Evolutionary conservation across 2,797 vertebrate species (phyloP), one percentile per base, ranked within the genome.

Genomic region (Tarsius wallacei): DNA sequence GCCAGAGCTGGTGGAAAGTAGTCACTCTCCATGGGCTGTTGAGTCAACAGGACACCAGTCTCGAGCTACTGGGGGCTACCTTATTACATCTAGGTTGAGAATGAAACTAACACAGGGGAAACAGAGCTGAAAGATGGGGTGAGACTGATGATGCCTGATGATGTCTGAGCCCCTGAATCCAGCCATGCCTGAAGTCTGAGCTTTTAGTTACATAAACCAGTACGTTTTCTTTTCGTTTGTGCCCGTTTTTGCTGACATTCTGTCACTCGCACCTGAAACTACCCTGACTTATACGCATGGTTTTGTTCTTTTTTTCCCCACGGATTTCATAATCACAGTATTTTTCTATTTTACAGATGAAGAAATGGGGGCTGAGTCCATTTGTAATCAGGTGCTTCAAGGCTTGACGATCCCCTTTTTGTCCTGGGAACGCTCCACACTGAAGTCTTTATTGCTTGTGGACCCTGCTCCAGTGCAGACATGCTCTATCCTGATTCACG

Each of bases 291-390:
- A 57, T 16, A 74, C 21, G n/a, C 36, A 36, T 2, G 12, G 1
- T 89, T 53, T 31, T n/a, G 81, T 80, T 24, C 8, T 51, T 73
- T 68, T 49, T 76, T 31, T 33, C 73, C 81, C 24, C 36, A 61
- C 17, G 3, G 63, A 57, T 10, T 42, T 42, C 84, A 33, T 14
- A 68, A 51, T 59, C 76, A 24, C 5, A 42, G 16, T 71, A 8
- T 73, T 82, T 94, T 94, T 68, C 49, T 78, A 21, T 49, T 81
- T 92, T 77, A 71, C 49, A 88, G n/a, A 21, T n/a, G 70, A 66
- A 68, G 74, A 83, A 31, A 21, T 28, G 59, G 66, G 70, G 31
- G 3, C 42, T 33, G 12, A 5, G 13, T n/a, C 19, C 31, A 10
- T 61, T 84, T 94, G 59, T 57, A 49, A 89, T 33, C 78, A 83